These are phyloP conservation scores for Drosophila buzzatii DNA, from an alignment of 2,888 invertebrate genomes.

Conservation along the genomic window DNA sequence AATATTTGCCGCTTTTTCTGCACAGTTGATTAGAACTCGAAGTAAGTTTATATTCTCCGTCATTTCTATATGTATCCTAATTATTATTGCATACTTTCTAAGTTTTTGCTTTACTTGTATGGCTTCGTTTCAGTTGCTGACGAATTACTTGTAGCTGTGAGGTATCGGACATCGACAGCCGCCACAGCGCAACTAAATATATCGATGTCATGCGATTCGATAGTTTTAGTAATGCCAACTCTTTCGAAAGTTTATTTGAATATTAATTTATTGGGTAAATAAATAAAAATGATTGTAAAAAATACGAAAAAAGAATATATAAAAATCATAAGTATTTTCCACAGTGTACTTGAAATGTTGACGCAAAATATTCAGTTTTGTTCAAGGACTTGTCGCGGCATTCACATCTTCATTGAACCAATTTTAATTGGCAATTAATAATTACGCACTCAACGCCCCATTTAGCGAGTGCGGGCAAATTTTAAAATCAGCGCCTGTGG, in stretches of 20 bases:
- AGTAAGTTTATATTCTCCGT: constrained; percentile 85
- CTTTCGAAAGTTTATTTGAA: background rate
- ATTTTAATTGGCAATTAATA: constrained; percentile 77
- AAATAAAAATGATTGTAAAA: background rate
- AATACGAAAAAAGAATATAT: too few species aligned
- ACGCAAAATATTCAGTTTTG: background rate
- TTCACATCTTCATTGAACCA: constrained; percentile 61
- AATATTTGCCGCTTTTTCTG: constrained; percentile 94
- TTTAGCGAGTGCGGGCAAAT: constrained; percentile 27
- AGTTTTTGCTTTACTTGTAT: constrained; percentile 26
- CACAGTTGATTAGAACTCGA: constrained; percentile 89
- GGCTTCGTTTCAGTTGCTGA: constrained; percentile 31
- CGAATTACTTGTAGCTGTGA: background rate
- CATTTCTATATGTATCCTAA: constrained; percentile 18
- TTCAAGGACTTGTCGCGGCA: constrained; percentile 3
- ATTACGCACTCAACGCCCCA: constrained; percentile 69
- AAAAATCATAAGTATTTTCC: background rate
- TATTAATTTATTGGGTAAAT: background rate
- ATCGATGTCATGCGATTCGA: constrained; percentile 30
- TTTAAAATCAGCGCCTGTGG: constrained; percentile 39
- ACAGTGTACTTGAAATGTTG: background rate
- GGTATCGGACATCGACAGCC: constrained; percentile 20
- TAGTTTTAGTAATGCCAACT: constrained; percentile 32
- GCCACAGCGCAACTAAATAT: constrained; percentile 14
- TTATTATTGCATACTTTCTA: constrained; percentile 7